Percentiles rank a stretch among this genome's conserved stretches.
Conservation (phyloP, 2,888 invertebrate species). For the Hesperia comma region DNA sequence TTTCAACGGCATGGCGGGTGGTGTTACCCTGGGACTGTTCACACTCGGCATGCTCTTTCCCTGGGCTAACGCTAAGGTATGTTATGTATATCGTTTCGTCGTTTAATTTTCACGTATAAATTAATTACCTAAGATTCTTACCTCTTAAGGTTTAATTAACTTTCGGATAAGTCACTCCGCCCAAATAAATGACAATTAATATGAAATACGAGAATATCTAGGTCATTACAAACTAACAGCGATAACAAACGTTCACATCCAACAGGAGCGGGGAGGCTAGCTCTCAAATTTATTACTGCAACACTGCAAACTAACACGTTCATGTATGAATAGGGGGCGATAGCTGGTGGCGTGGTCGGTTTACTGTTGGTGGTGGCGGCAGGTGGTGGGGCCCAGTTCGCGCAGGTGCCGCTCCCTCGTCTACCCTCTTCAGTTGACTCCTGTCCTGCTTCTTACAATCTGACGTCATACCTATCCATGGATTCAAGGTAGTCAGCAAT, state of each 20-base stretch:
- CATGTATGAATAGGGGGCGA: slow-evolving; percentile 81
- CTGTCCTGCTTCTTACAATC: slow-evolving; percentile 77
- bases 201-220: no score
- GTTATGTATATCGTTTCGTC: slow-evolving; percentile 22
- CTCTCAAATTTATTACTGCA: no score
- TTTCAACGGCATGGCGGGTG: slow-evolving; percentile 95
- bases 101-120: no score
- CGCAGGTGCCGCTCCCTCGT: slow-evolving; percentile 64
- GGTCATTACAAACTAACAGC: no score
- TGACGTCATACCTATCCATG: slow-evolving; percentile 50
- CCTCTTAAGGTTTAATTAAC: no score
- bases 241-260: no score
- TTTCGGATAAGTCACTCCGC: no score
- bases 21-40: slow-evolving; percentile 93
- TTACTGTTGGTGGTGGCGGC: slow-evolving; percentile 85
- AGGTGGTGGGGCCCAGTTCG: slow-evolving; percentile 87
- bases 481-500: slow-evolving; percentile 60
- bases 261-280: no score
- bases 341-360: slow-evolving; percentile 85
- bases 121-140: no score
- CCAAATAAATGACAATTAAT: no score
- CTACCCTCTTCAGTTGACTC: slow-evolving; percentile 79
- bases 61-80: slow-evolving; percentile 91
- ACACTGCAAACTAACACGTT: no score
- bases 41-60: slow-evolving; percentile 95